A percentile compares a stretch with the other conserved stretches of the same genome.
Conservation (phyloP, 1,140 invertebrate species). For the Aporrectodea caliginosa region DNA sequence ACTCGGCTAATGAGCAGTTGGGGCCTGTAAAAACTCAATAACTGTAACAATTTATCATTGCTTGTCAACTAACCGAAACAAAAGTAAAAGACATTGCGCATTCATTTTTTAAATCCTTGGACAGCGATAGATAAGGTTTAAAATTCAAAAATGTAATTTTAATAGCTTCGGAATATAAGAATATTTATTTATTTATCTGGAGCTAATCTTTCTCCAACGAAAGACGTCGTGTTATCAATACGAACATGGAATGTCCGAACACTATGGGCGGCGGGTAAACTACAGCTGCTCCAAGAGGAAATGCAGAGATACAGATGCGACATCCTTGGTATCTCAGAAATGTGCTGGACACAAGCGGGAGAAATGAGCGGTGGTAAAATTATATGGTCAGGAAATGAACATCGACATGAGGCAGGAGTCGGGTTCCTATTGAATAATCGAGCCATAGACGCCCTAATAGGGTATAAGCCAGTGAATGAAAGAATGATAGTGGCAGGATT, state of each 20-base stretch:
- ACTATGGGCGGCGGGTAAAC: background rate
- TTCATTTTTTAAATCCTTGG: too few relatives aligned
- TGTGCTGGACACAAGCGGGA: background rate
- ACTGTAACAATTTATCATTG: too few relatives aligned
- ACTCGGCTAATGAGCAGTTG: too few relatives aligned
- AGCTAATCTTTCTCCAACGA: too few relatives aligned
- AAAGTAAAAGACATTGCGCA: too few relatives aligned
- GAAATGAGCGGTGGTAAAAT: background rate
- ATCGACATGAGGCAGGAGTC: background rate
- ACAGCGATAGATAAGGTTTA: too few relatives aligned
- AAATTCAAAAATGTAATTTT: too few relatives aligned
- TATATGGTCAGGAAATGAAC: background rate
- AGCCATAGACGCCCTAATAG: background rate
- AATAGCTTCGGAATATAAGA: too few relatives aligned
- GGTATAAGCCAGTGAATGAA: background rate
- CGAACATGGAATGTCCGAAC: background rate
- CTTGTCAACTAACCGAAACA: too few relatives aligned
- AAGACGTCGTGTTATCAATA: too few relatives aligned
- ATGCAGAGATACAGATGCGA: background rate
- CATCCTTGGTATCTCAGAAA: background rate
- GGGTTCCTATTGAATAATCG: background rate
- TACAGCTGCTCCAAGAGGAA: background rate
- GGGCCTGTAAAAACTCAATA: too few relatives aligned
- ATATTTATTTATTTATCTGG: too few relatives aligned
- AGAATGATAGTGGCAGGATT: background rate